Evolutionary conservation across 2,113 vertebrate species (phyloP).

Genomic region (Vidua macroura): DNA sequence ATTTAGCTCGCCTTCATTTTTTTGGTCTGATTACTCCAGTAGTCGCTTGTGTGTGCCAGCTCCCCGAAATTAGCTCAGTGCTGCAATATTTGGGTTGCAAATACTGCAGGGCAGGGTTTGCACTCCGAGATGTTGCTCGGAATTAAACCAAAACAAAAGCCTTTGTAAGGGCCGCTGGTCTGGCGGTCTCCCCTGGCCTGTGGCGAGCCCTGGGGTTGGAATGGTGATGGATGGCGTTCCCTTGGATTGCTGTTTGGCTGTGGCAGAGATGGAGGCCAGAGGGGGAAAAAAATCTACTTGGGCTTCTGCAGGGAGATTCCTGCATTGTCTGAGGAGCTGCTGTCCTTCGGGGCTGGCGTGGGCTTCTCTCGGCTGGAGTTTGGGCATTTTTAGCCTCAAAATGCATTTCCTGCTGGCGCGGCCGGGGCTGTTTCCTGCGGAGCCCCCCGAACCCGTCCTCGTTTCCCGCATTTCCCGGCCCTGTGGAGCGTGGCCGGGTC

Average conservation of each 20-base stretch:
- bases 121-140: not conserved
- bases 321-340: not conserved
- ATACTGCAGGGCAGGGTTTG: constrained; percentile 47
- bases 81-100: constrained; percentile 64
- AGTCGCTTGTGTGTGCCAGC: not conserved
- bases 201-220: not conserved
- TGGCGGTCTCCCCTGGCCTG: not conserved
- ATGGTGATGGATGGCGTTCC: not conserved
- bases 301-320: constrained; percentile 33
- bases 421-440: not conserved
- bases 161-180: not conserved
- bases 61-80: constrained; percentile 35
- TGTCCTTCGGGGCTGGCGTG: not conserved
- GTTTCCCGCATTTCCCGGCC: not conserved
- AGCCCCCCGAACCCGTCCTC: fast-evolving
- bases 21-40: not conserved
- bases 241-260: not conserved
- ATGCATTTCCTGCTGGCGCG: not conserved
- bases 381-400: not conserved
- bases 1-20: constrained; percentile 27
- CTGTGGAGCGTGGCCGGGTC: not conserved
- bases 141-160: not conserved
- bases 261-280: constrained; percentile 25
- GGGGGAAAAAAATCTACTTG: not conserved
- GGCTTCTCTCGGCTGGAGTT: not conserved